Evolutionary conservation across 2,797 vertebrate species (phyloP).

Genomic region (Triplophysa bombifrons): DNA sequence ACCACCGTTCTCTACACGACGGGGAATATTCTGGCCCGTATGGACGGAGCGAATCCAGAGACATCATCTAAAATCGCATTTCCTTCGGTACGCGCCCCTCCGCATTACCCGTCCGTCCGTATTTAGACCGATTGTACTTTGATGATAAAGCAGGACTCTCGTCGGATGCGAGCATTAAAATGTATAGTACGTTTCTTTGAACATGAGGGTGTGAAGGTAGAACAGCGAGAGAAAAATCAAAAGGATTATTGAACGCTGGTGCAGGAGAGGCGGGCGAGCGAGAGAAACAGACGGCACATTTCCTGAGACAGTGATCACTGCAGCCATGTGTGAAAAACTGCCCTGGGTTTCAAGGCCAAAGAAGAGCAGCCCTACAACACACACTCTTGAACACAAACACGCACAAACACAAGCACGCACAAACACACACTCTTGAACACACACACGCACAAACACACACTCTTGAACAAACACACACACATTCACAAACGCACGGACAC

Average conservation of each 20-base stretch:
- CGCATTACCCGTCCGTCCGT: conserved; percentile 60
- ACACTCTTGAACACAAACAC: neutral
- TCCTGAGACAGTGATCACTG: conserved; percentile 52
- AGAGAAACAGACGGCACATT: conserved; percentile 34
- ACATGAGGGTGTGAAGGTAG: conserved; percentile 67
- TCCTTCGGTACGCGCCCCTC: conserved; percentile 57
- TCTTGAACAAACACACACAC: no score
- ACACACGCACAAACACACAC: no score
- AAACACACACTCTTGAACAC: no score
- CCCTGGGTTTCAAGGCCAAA: conserved; percentile 3
- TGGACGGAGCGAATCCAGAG: conserved; percentile 62
- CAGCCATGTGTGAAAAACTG: conserved; percentile 53
- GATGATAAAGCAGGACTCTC: conserved; percentile 75
- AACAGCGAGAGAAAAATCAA: conserved; percentile 66
- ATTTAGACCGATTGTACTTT: conserved; percentile 67
- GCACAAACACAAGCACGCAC: no score
- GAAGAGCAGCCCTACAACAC: neutral
- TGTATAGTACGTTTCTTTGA: conserved; percentile 77
- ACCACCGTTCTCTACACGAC: conserved; percentile 50
- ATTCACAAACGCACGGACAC: no score
- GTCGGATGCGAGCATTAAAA: conserved; percentile 73
- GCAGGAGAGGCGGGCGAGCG: conserved; percentile 13
- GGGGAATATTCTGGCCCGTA: conserved; percentile 49
- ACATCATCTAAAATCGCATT: conserved; percentile 67
- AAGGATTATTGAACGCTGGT: conserved; percentile 51